Percentiles rank a stretch among this genome's conserved stretches.
These are phyloP conservation scores for Bergia sp. DNA, from an alignment of 92 coral and sea anemone species.

Conservation along the genomic window DNA sequence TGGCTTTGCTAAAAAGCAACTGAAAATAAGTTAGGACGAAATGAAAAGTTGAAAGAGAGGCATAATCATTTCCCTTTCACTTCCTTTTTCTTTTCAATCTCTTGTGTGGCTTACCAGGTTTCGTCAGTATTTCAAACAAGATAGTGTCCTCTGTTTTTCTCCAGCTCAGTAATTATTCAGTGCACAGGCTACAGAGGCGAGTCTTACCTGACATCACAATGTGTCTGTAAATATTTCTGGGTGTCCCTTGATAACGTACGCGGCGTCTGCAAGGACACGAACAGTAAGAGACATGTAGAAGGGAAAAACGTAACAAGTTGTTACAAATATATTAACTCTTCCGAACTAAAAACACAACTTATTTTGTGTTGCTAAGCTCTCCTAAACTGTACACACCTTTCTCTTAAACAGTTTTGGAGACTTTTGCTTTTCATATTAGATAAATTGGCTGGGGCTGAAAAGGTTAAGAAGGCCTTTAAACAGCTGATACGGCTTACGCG, in stretches of 20 bases:
- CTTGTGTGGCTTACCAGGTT: too few species aligned
- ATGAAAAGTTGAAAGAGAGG: background rate
- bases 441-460: too few species aligned
- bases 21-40: background rate
- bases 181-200: background rate
- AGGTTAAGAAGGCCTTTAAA: too few species aligned
- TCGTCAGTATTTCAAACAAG: background rate
- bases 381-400: too few species aligned
- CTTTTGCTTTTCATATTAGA: too few species aligned
- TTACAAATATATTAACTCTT: too few species aligned
- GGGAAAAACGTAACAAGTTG: background rate
- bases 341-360: too few species aligned
- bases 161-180: too few species aligned
- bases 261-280: slow-evolving; percentile 64
- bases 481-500: too few species aligned
- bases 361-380: too few species aligned
- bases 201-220: slow-evolving; percentile 85
- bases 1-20: background rate
- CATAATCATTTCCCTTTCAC: background rate
- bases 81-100: background rate
- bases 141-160: too few species aligned
- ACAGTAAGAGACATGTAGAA: background rate
- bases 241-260: slow-evolving; percentile 94
- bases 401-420: too few species aligned
- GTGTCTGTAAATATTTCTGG: slow-evolving; percentile 92